These are phyloP conservation scores for Drosophila paramelanica DNA, from an alignment of 2,888 invertebrate genomes.

Conservation along the genomic window DNA sequence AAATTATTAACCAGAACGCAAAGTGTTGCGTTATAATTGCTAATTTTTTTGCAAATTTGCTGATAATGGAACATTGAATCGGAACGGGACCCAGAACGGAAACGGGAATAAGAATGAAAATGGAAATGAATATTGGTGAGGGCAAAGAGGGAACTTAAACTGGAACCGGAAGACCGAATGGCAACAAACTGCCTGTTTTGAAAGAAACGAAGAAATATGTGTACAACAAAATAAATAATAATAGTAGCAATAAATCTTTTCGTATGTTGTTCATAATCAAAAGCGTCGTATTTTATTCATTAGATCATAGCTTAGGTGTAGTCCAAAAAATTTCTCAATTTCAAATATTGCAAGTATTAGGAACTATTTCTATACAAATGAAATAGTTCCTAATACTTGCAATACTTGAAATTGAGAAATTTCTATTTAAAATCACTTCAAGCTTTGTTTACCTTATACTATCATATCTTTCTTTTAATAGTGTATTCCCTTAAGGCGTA, in stretches of 20 bases:
- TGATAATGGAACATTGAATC: slow-evolving; percentile 2
- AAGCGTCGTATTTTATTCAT: too few relatives aligned
- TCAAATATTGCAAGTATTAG: too few relatives aligned
- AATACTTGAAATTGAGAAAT: too few relatives aligned
- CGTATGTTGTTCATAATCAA: too few relatives aligned
- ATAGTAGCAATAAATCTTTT: neutral
- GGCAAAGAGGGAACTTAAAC: neutral
- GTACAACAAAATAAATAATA: neutral
- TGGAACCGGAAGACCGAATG: neutral
- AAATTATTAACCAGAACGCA: slow-evolving; percentile 67
- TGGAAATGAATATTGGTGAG: neutral
- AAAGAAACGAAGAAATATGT: neutral
- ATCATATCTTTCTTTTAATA: neutral
- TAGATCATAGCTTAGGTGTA: too few relatives aligned
- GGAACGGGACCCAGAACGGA: slow-evolving; percentile 1
- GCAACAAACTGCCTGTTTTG: neutral
- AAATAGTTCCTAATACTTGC: too few relatives aligned
- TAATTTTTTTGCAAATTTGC: slow-evolving; percentile 12
- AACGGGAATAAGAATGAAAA: neutral
- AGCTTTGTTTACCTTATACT: neutral
- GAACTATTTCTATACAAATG: too few relatives aligned
- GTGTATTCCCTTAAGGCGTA: neutral
- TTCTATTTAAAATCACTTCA: too few relatives aligned
- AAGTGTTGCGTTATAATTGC: slow-evolving; percentile 4
- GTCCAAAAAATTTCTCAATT: too few relatives aligned